A percentile compares a stretch with the other conserved stretches of the same genome.
These are phyloP conservation scores for Mesorhabditis spiculigera DNA, from an alignment of 2,888 invertebrate species.

Conservation along the genomic window DNA sequence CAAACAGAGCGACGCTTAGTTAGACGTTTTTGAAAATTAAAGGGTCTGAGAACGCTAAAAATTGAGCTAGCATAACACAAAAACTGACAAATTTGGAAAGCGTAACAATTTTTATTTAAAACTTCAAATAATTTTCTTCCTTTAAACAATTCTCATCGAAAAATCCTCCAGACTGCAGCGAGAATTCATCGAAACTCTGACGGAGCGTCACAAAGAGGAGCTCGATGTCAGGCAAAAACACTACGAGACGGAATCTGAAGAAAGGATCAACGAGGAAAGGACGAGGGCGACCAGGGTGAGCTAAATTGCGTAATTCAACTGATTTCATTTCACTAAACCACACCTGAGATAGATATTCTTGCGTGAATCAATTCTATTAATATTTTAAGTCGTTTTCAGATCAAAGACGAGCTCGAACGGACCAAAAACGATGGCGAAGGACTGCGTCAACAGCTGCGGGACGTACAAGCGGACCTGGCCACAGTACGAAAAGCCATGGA, in stretches of 20 bases:
- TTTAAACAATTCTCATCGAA: no score
- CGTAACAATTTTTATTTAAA: no score
- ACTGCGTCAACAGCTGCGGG: slow-evolving; percentile 19
- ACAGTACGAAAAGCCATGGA: slow-evolving; percentile 23
- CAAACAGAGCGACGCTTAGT: no score
- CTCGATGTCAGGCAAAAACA: slow-evolving; percentile 22
- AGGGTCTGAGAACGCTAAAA: no score
- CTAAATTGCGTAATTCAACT: slow-evolving; percentile 4
- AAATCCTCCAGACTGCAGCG: slow-evolving; percentile 26
- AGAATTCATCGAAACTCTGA: slow-evolving; percentile 39
- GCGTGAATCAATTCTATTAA: background rate
- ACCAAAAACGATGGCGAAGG: slow-evolving; percentile 23
- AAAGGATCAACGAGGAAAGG: slow-evolving; percentile 12
- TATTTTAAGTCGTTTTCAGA: background rate
- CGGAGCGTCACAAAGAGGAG: slow-evolving; percentile 32
- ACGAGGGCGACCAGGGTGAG: slow-evolving; percentile 12
- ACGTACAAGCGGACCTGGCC: slow-evolving; percentile 21
- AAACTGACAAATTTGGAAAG: no score
- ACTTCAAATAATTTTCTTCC: no score
- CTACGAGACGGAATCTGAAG: slow-evolving; percentile 13
- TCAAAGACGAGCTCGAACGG: slow-evolving; percentile 20
- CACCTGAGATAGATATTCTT: background rate
- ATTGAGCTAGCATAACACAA: no score
- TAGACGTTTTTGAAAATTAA: no score
- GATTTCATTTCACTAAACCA: no score